Conservation (phyloP, 2,888 invertebrate species). For the Spatulosminthurus flaviceps region DNA sequence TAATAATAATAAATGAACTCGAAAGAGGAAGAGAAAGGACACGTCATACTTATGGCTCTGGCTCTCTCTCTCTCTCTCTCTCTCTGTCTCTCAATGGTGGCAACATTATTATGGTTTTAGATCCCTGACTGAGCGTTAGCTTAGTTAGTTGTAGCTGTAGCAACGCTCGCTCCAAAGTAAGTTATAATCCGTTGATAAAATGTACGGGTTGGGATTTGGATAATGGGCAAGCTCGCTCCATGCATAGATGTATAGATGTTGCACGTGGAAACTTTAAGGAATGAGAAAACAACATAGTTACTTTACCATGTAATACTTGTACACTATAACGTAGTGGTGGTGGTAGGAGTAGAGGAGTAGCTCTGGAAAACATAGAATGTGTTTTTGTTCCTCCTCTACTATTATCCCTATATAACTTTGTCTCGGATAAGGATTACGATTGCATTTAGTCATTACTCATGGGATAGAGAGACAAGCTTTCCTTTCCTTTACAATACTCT, state of each 20-base stretch:
- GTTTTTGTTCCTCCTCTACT: too few species aligned
- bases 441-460: constrained; percentile 47
- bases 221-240: constrained; percentile 25
- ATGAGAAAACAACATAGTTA: not conserved
- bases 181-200: constrained; percentile 40
- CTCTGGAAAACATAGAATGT: too few species aligned
- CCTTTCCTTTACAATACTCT: constrained; percentile 7
- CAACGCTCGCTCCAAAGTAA: constrained; percentile 5
- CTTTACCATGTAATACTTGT: not conserved
- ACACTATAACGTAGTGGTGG: not conserved
- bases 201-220: constrained; percentile 44
- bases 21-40: constrained; percentile 12
- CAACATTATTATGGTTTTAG: not conserved
- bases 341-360: too few species aligned
- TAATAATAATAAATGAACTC: constrained; percentile 23
- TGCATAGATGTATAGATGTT: too few species aligned
- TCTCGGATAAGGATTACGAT: constrained; percentile 43
- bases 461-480: constrained; percentile 39
- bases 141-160: too few species aligned
- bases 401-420: constrained; percentile 16
- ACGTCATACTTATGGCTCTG: constrained; percentile 6
- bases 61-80: too few species aligned
- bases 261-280: too few species aligned
- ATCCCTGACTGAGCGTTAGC: too few species aligned
- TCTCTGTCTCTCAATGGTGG: not conserved